Evolutionary conservation across 2,797 vertebrate genomes (phyloP).

Genomic region (Hoplostethus mediterraneus): DNA sequence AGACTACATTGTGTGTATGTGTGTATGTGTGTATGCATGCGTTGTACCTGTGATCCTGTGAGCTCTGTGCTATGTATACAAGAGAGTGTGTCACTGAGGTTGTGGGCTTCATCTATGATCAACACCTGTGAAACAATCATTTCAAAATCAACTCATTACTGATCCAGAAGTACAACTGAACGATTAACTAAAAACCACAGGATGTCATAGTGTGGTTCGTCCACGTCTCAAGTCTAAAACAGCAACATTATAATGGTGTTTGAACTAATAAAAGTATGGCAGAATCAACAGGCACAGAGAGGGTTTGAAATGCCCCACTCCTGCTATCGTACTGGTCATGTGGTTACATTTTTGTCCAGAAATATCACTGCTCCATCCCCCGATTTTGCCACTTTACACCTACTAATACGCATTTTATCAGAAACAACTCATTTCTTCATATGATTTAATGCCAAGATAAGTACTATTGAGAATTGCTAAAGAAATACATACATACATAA

Average conservation of each 20-base stretch:
- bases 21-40: neutral
- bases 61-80: slow-evolving; percentile 92
- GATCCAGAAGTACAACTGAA: too few species aligned
- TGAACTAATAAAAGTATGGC: neutral
- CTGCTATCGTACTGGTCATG: neutral
- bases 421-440: too few species aligned
- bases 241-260: too few species aligned
- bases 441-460: too few species aligned
- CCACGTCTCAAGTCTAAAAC: too few species aligned
- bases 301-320: neutral
- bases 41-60: slow-evolving; percentile 90
- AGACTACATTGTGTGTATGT: neutral
- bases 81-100: slow-evolving; percentile 95
- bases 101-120: slow-evolving; percentile 97
- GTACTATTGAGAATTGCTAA: neutral
- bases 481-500: neutral
- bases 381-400: neutral
- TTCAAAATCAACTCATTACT: too few species aligned
- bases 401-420: neutral
- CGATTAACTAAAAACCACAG: too few species aligned
- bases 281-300: neutral
- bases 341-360: neutral
- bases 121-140: slow-evolving; percentile 83
- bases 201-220: too few species aligned
- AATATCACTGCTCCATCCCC: neutral